phyloP scores from a whole-genome alignment of 2,113 vertebrate species.

The Pungitius pungitius region DNA sequence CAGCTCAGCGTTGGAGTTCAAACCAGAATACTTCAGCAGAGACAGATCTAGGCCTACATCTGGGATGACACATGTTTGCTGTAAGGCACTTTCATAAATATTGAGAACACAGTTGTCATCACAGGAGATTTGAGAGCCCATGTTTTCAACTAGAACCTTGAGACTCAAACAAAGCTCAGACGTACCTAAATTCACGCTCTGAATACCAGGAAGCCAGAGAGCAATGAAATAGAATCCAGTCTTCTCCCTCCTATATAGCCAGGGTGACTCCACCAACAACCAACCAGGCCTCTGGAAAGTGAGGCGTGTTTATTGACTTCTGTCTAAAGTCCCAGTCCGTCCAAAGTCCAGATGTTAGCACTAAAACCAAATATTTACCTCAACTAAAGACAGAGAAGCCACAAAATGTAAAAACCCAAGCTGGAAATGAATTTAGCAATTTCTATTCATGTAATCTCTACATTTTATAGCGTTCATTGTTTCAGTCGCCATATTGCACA shows the following conservation, averaged over 20 bases:
- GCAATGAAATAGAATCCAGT: too few species aligned
- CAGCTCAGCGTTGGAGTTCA: neutral
- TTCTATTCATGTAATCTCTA: too few species aligned
- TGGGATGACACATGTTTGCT: neutral
- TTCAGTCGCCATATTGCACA: too few species aligned
- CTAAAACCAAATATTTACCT: neutral
- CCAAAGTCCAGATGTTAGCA: neutral
- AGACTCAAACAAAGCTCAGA: neutral
- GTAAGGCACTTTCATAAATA: rapidly evolving
- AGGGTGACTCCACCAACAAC: too few species aligned
- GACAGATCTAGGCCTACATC: constrained; percentile 15
- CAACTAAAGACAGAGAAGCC: neutral
- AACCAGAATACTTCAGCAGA: constrained; percentile 12
- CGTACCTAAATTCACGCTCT: too few species aligned
- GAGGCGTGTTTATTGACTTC: neutral
- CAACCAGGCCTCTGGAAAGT: neutral
- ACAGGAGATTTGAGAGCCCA: neutral
- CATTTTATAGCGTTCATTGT: too few species aligned
- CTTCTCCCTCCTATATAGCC: neutral
- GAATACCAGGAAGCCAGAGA: too few species aligned
- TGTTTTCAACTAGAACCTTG: neutral
- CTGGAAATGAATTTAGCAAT: too few species aligned
- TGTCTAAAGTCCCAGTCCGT: too few species aligned
- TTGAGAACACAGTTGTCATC: rapidly evolving
- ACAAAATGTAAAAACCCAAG: too few species aligned